Conservation (phyloP, 2,797 vertebrate species). For the Podarcis siculus region DNA sequence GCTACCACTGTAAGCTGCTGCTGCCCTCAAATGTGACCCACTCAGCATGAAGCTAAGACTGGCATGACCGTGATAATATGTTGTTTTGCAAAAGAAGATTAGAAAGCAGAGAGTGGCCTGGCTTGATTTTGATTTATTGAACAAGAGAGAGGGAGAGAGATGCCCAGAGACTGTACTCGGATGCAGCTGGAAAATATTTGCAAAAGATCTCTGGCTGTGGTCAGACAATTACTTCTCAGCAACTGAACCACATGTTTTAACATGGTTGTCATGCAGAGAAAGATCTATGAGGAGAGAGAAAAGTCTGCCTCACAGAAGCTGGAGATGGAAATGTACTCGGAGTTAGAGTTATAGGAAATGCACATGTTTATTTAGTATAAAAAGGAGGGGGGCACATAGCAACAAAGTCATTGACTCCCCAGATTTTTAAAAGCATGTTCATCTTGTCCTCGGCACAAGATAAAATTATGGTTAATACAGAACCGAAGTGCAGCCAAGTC, state of each 20-base stretch:
- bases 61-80: background rate
- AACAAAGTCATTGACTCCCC: background rate
- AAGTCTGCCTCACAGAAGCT: background rate
- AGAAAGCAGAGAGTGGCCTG: constrained; percentile 12
- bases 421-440: background rate
- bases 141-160: background rate
- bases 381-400: background rate
- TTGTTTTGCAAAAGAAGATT: background rate
- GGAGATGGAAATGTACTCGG: background rate
- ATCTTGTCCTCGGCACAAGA: background rate
- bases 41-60: background rate
- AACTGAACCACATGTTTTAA: background rate
- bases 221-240: background rate
- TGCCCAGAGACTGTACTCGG: background rate
- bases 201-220: background rate
- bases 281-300: background rate
- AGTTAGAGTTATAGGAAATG: background rate
- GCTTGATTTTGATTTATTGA: background rate
- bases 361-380: background rate
- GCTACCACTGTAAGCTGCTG: background rate
- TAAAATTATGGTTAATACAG: background rate
- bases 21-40: background rate
- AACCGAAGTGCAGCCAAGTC: background rate
- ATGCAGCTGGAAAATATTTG: background rate
- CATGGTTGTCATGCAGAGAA: background rate